Base-by-base conservation (phyloP, 2,113 vertebrate species). In the Helogale parvula region DNA sequence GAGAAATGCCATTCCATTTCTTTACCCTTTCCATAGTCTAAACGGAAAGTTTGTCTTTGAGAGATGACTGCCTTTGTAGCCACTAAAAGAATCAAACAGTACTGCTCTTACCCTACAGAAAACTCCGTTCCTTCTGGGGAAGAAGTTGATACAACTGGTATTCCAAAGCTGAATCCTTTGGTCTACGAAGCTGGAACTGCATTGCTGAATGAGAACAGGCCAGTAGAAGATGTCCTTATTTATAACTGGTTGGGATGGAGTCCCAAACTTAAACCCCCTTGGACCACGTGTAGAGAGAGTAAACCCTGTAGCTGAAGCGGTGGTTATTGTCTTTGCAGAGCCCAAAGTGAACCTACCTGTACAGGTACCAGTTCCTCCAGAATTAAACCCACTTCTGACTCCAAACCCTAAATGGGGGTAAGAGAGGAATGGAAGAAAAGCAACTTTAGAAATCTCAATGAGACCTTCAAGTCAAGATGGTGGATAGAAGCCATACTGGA, bases 311-410 rank as follows among this genome's bases (percentile, higher is more conserved):
- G 97, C 88, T 1, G 98, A 31, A 11, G 94, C 93, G 25, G 98
- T 89, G 81, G 98, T 98, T 12, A 95, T 25, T 50, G 95, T 92
- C 92, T 98, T 98, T 45, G 90, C 98, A 7, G 98, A 93, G 35
- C 98, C 98, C 41, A 99, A 99, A 10, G 69, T 69, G 88, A 99
- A 99, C 3, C 97, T 79, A 19, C 98, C 98, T 2, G 93, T 27
- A 52, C 66, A 15, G n/a, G 90, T 31, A 19, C 57, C 7, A 52
- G 97, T 17, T 85, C 98, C 98, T 6, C 98, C 98, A 69, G 99
- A 99, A 94, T 79, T 99, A 97, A 99, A 99, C 27, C 98, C 97
- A 76, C 89, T 99, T 98, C 99, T 99, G 79, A 77, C 47, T 60
- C 19, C 91, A 88, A 69, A 71, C 65, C 27, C 93, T 98, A 41